Evolutionary conservation across 1,140 invertebrate species (phyloP).

Genomic region (Ceratina calcarata): DNA sequence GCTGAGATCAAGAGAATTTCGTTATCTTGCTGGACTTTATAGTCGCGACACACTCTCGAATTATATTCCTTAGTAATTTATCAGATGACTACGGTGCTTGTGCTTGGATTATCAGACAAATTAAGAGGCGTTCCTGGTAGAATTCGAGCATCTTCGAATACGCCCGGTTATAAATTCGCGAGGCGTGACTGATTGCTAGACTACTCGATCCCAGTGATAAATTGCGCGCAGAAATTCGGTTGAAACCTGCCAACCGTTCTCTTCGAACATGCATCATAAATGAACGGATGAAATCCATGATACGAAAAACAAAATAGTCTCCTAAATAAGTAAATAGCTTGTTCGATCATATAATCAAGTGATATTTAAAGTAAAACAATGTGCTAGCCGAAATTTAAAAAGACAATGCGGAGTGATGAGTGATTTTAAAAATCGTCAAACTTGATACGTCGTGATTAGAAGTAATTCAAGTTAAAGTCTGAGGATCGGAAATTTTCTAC

Average conservation of each 20-base stretch:
- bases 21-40: neutral
- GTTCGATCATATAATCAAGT: too few species aligned
- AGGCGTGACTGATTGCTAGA: slow-evolving; percentile 17
- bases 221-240: slow-evolving; percentile 15
- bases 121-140: neutral
- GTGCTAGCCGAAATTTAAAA: neutral
- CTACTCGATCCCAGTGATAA: slow-evolving; percentile 10
- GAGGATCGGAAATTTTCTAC: neutral
- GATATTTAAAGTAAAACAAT: neutral
- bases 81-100: neutral
- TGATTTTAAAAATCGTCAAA: neutral
- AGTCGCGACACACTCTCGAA: neutral
- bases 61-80: too few species aligned
- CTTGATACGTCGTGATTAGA: neutral
- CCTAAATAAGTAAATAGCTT: too few species aligned
- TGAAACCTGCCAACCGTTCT: slow-evolving; percentile 26
- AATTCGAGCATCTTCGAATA: neutral
- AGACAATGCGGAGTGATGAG: neutral
- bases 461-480: neutral
- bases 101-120: slow-evolving; percentile 7
- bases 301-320: neutral
- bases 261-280: neutral
- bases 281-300: slow-evolving; percentile 22
- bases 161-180: neutral
- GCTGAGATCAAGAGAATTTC: neutral